phyloP scores from a whole-genome alignment of 1,140 invertebrate species.

The Periplaneta americana region DNA sequence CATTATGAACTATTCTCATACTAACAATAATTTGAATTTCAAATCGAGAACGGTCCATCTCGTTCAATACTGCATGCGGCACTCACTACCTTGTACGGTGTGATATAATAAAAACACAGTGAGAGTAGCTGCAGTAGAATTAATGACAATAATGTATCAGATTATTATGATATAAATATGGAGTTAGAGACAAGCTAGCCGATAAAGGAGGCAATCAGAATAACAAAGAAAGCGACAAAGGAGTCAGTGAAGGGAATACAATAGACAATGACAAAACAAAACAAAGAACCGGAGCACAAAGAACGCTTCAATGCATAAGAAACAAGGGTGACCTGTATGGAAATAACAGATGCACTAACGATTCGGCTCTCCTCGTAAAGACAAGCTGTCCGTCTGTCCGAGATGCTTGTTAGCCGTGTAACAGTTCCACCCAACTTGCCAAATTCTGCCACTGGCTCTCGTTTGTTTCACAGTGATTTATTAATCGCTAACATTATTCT shows the following conservation, averaged over 20 bases:
- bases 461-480: neutral
- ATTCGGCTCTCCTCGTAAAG: neutral
- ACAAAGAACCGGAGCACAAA: neutral
- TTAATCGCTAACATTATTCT: neutral
- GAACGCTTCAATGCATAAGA: neutral
- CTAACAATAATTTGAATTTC: too few relatives aligned
- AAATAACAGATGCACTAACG: neutral
- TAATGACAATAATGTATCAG: neutral
- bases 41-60: too few relatives aligned
- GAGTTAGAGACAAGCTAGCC: neutral
- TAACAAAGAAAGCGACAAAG: neutral
- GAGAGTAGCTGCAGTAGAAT: neutral
- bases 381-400: neutral
- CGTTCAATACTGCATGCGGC: too few relatives aligned
- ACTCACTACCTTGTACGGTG: too few relatives aligned
- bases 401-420: neutral
- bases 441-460: neutral
- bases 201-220: neutral
- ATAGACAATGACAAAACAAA: neutral
- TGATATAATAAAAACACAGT: neutral
- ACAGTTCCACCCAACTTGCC: neutral
- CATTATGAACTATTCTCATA: too few relatives aligned
- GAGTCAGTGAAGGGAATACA: neutral
- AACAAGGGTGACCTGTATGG: neutral
- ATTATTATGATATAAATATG: neutral